These are phyloP conservation scores for Limnephilus marmoratus DNA, from an alignment of 2,888 invertebrate species.

Conservation along the genomic window DNA sequence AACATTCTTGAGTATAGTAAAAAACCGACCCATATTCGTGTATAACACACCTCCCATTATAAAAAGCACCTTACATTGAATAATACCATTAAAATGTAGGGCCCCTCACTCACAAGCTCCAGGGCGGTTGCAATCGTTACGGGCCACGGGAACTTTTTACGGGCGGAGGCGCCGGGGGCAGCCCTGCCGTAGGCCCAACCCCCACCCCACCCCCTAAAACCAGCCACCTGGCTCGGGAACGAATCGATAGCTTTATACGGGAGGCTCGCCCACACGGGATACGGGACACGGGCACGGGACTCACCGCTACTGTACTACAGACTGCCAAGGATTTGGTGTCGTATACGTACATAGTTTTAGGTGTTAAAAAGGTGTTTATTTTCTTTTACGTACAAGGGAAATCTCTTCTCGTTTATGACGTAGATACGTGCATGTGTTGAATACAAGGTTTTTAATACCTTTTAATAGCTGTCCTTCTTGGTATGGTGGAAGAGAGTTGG, in stretches of 20 bases:
- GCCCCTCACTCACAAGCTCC: neutral
- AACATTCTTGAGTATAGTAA: no score
- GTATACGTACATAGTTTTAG: neutral
- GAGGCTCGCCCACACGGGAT: slow-evolving; percentile 14
- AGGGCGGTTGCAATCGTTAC: neutral
- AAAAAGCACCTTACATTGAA: neutral
- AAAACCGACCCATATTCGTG: neutral
- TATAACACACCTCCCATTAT: no score
- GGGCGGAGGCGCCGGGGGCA: neutral
- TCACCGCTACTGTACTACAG: neutral
- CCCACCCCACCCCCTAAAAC: neutral
- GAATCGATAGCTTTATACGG: slow-evolving; percentile 21
- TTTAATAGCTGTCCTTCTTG: no score
- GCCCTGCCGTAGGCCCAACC: neutral
- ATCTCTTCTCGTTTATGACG: no score
- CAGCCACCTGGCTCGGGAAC: neutral
- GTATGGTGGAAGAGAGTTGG: no score
- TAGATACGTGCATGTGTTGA: no score
- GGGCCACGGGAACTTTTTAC: neutral
- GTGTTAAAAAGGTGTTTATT: no score
- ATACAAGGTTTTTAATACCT: no score
- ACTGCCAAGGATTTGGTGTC: neutral
- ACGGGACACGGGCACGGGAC: neutral
- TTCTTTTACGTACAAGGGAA: no score
- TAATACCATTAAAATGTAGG: neutral